Base-by-base conservation (phyloP, 2,797 vertebrate species). In the Lerista edwardsae region DNA sequence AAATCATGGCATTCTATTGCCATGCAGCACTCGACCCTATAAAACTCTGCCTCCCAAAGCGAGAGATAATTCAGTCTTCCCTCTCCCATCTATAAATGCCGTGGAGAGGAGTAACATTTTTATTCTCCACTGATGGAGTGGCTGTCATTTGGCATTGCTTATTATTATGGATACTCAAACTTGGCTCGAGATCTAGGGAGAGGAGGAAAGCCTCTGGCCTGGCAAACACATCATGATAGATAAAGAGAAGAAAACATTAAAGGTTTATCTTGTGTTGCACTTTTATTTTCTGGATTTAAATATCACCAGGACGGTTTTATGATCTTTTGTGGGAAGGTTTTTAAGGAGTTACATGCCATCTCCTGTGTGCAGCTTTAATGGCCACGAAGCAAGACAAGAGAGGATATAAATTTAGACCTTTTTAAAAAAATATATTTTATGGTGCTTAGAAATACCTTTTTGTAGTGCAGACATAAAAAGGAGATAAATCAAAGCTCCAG, bases 401-500 rank as follows among this genome's bases (percentile, higher is more conserved):
- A 80, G 55, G 39, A 31, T 74, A 23, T 47, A 82, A 79, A 75
- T 88, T 89, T 85, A 89, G 78, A 80, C 39, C 7, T 61, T 64
- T 12, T 10, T 4, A 17, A 17, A 55, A 55, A 55, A 55, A 55
- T 17, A 17, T 55, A 17, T 87, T 80, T 74, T 23, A 61, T n/a
- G 14, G 59, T 84, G 80, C 80, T 81, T 87, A 62, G 61, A 86
- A 83, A 74, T 88, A 72, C 65, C n/a, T n/a, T 86, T 89, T 62
- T 1, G 1, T 69, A 84, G 73, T 36, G 29, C 6, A 31, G 73
- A 71, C 65, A 84, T 82, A 77, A 89, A 80, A 83, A 31, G 55
- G 80, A 61, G 87, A 65, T 92, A 87, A 92, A 93, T 89, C 81
- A 80, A 31, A 55, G 39, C 83, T 87, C 34, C 74, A 75, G 6